Conservation (phyloP, 2,888 invertebrate species). For the Conops quadrifasciatus region DNA sequence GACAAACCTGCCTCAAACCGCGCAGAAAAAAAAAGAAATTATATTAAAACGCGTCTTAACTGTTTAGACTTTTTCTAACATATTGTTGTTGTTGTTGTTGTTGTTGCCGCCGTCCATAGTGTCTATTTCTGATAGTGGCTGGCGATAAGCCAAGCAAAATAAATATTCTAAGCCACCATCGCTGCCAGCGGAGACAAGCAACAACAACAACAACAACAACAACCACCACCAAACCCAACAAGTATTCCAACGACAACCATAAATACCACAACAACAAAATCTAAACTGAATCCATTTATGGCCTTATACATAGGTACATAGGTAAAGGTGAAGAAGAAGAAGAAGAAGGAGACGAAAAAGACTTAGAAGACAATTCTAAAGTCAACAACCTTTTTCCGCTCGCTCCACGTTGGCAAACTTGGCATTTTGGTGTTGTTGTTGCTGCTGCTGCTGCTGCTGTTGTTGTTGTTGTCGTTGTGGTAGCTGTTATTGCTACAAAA, state of each 20-base stretch:
- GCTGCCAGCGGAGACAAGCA: slow-evolving; percentile 25
- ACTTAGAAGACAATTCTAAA: background rate
- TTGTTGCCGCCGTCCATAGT: slow-evolving; percentile 9
- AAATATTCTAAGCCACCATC: slow-evolving; percentile 40
- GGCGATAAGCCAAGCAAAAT: slow-evolving; percentile 35
- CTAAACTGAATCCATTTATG: slow-evolving; percentile 4
- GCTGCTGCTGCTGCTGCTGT: background rate
- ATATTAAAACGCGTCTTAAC: slow-evolving; percentile 18
- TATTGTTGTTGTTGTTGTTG: slow-evolving; percentile 27
- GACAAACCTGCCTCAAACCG: background rate
- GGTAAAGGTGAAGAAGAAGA: too few relatives aligned
- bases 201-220: slow-evolving; percentile 22
- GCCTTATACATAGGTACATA: background rate
- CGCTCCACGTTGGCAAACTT: background rate
- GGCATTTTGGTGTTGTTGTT: background rate
- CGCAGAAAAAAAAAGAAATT: background rate
- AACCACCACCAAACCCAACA: background rate
- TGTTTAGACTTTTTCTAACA: slow-evolving; percentile 6
- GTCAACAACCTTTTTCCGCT: background rate
- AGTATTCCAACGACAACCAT: slow-evolving; percentile 15
- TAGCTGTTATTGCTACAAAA: background rate
- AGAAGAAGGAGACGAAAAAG: background rate
- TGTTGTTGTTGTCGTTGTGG: background rate
- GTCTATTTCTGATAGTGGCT: slow-evolving; percentile 32
- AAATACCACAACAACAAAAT: background rate